Percentiles rank a stretch among this genome's conserved stretches.
Conservation (phyloP, 2,797 vertebrate species). For the Pelochelys cantorii region DNA sequence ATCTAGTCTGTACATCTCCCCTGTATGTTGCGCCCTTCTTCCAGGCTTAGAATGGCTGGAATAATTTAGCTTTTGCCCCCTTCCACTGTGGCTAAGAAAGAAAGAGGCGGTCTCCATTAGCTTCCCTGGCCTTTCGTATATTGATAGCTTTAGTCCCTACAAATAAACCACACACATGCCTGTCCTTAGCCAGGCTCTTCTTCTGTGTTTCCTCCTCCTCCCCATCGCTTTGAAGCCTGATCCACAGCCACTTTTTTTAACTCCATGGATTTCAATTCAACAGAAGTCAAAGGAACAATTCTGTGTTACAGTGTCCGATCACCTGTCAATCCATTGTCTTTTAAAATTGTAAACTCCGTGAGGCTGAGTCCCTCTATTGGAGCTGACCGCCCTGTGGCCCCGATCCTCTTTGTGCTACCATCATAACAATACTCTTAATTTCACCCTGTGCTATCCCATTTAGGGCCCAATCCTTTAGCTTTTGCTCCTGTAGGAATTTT, state of each 20-base stretch:
- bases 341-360: background rate
- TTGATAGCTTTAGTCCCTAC: background rate
- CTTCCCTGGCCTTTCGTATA: background rate
- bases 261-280: background rate
- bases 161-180: background rate
- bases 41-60: background rate
- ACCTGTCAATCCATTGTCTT: slow-evolving; percentile 8
- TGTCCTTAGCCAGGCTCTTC: background rate
- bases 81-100: background rate
- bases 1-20: background rate
- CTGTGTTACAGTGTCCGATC: too few relatives aligned
- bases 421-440: background rate
- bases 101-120: background rate
- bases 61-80: background rate
- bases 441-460: background rate
- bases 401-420: background rate
- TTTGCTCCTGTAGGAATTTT: background rate
- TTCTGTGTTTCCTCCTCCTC: background rate
- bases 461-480: background rate
- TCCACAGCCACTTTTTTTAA: background rate
- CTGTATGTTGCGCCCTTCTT: background rate
- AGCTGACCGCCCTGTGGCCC: background rate
- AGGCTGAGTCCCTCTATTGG: background rate
- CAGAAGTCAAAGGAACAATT: background rate
- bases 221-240: background rate